phyloP scores from a whole-genome alignment of 92 coral and sea anemone species.

The Diadumene lineata region DNA sequence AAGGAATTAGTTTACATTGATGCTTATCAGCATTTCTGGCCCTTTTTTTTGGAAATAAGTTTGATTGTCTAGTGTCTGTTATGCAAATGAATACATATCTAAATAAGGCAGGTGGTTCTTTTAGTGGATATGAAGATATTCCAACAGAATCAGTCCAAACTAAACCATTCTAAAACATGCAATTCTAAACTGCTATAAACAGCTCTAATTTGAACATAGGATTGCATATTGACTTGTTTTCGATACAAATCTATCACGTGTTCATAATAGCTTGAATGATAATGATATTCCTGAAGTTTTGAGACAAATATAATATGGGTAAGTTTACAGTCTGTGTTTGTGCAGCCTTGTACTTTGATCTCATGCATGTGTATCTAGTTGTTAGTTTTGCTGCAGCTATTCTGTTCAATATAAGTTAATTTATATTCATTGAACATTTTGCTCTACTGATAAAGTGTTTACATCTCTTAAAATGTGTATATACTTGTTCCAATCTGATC shows the following conservation, averaged over 20 bases:
- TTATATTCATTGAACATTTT: no score
- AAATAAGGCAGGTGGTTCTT: neutral
- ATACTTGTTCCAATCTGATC: neutral
- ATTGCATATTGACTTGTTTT: neutral
- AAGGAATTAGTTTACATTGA: no score
- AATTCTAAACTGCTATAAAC: no score
- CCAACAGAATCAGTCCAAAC: slow-evolving; percentile 2
- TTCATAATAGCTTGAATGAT: no score
- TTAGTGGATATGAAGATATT: neutral
- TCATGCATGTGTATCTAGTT: neutral
- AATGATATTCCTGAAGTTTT: no score
- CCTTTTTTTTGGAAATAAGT: neutral
- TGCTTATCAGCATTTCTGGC: neutral
- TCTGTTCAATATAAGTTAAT: neutral
- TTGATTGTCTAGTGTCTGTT: neutral
- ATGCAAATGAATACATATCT: neutral
- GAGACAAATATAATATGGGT: neutral
- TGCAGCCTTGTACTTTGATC: neutral
- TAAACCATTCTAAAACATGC: neutral
- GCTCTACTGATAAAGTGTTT: neutral
- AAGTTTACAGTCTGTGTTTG: neutral
- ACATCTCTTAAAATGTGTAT: neutral
- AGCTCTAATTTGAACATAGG: no score
- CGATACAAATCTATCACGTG: no score
- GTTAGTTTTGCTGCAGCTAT: neutral